phyloP scores from a whole-genome alignment of 1,140 invertebrate genomes.

The Dreissena polymorpha region DNA sequence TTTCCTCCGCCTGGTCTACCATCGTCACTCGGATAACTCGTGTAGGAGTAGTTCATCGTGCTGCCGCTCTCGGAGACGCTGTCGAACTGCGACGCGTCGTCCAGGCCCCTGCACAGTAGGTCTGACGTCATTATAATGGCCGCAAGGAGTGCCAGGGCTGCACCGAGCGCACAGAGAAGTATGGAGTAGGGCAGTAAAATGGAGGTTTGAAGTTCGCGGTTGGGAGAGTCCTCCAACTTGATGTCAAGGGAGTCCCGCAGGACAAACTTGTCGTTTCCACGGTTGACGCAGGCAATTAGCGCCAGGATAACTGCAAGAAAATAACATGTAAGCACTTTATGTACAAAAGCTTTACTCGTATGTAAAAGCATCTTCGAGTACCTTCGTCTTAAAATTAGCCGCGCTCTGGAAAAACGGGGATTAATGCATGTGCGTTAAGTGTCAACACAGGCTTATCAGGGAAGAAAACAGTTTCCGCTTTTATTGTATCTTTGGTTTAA shows the following conservation, averaged over 20 bases:
- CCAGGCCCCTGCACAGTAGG: not conserved
- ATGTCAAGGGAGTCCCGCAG: not conserved
- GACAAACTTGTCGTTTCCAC: not conserved
- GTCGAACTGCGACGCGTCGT: not conserved
- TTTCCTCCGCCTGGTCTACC: not conserved
- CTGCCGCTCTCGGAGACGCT: not conserved
- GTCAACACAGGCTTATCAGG: too few relatives aligned
- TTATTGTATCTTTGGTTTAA: too few relatives aligned
- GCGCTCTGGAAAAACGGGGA: too few relatives aligned
- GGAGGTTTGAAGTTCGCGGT: not conserved
- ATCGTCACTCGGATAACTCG: not conserved
- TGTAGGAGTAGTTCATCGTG: slow-evolving; percentile 1
- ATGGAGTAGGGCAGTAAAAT: not conserved
- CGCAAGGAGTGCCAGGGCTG: not conserved
- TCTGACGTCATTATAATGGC: not conserved
- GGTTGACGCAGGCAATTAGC: not conserved
- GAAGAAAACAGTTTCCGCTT: too few relatives aligned
- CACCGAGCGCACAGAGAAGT: not conserved
- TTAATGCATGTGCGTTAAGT: too few relatives aligned
- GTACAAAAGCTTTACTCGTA: too few relatives aligned
- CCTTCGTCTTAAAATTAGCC: too few relatives aligned
- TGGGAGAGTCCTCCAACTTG: not conserved
- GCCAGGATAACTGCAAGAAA: not conserved
- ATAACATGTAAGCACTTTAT: not conserved
- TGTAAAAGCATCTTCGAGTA: too few relatives aligned